A percentile compares a stretch with the other conserved stretches of the same genome.
phyloP scores from a whole-genome alignment of 37 sponge, comb jelly and placozoan species.

The Halichondria panicea region DNA sequence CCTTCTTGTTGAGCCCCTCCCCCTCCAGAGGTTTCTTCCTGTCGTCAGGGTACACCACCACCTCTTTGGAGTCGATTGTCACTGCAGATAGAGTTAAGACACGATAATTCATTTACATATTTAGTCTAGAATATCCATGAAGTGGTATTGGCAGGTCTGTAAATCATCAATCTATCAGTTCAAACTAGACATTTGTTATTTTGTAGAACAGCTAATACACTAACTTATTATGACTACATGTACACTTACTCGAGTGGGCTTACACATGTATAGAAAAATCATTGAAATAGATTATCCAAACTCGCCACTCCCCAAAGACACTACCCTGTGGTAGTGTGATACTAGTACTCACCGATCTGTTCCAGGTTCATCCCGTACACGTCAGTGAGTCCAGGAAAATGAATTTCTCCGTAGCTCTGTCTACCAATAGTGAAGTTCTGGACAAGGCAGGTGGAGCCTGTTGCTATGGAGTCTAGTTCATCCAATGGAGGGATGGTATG shows the following conservation, averaged over 20 bases:
- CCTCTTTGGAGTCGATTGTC: slow-evolving; percentile 75
- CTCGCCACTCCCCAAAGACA: neutral
- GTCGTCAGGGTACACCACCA: slow-evolving; percentile 87
- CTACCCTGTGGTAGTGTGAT: neutral
- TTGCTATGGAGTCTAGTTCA: slow-evolving; percentile 46
- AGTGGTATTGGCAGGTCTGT: too few species aligned
- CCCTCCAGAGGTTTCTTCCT: slow-evolving; percentile 72
- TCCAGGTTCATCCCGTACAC: slow-evolving; percentile 83
- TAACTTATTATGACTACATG: neutral
- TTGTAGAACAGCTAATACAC: neutral
- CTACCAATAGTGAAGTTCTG: slow-evolving; percentile 76
- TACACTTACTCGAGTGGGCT: neutral
- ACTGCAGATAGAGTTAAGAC: slow-evolving; percentile 57
- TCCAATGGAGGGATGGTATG: slow-evolving; percentile 66
- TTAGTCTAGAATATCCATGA: too few species aligned
- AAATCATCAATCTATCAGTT: too few species aligned
- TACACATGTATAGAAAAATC: neutral
- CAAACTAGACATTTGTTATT: too few species aligned
- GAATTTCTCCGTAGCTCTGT: slow-evolving; percentile 60
- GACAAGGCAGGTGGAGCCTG: slow-evolving; percentile 28
- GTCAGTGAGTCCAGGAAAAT: slow-evolving; percentile 69
- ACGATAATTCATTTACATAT: too few species aligned
- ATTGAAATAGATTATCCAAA: neutral
- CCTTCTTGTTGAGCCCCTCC: slow-evolving; percentile 82
- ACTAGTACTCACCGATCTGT: slow-evolving; percentile 58